phyloP scores from a whole-genome alignment of 1,140 invertebrate genomes.

The Calephelis nemesis region DNA sequence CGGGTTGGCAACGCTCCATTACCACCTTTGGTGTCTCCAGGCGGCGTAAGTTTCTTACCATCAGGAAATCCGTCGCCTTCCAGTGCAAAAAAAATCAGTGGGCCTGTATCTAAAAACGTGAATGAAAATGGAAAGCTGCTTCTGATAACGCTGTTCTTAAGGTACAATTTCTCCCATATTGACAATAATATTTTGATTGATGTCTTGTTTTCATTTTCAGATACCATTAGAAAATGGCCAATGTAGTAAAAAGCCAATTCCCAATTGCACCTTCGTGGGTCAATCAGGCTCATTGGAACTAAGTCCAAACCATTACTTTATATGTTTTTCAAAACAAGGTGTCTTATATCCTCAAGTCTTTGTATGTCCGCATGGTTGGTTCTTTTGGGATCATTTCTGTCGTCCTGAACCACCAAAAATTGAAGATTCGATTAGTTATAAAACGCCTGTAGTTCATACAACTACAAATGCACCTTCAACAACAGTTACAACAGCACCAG shows the following conservation, averaged over 20 bases:
- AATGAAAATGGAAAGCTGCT: no score
- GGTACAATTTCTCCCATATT: no score
- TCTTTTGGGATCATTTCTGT: constrained; percentile 58
- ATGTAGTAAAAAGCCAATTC: constrained; percentile 49
- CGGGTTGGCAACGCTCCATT: no score
- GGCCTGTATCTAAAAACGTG: no score
- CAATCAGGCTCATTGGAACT: constrained; percentile 42
- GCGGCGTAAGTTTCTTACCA: no score
- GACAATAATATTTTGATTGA: no score
- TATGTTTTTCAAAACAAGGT: constrained; percentile 49
- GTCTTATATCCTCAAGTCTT: constrained; percentile 59
- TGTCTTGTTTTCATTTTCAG: constrained; percentile 41
- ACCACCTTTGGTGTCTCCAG: no score
- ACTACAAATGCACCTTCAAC: constrained; percentile 20
- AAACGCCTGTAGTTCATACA: constrained; percentile 1
- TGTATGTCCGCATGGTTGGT: constrained; percentile 67
- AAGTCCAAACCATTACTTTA: constrained; percentile 64
- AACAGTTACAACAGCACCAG: constrained; percentile 27
- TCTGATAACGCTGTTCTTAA: no score
- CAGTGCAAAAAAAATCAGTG: no score
- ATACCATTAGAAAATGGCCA: constrained; percentile 54
- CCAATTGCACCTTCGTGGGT: constrained; percentile 49
- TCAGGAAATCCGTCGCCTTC: no score
- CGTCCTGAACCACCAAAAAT: constrained; percentile 38
- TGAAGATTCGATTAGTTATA: neutral